These are phyloP conservation scores for Aeoliscus strigatus DNA, from an alignment of 2,797 vertebrate genomes.

Conservation along the genomic window DNA sequence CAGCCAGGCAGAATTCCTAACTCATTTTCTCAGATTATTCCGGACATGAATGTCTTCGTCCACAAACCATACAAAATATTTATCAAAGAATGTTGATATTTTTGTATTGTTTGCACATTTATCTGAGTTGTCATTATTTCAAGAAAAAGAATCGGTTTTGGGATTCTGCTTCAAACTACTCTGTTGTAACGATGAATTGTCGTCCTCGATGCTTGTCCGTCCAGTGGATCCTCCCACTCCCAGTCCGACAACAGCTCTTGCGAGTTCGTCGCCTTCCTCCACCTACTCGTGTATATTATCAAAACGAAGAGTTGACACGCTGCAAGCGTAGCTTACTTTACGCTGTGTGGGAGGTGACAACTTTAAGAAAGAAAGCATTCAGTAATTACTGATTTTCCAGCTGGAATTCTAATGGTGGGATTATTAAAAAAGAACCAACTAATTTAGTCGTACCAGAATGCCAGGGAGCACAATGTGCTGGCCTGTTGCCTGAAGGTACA, in stretches of 20 bases:
- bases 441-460: no score
- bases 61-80: no score
- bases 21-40: conserved; percentile 58
- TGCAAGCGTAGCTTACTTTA: conserved; percentile 37
- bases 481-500: no score
- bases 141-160: no score
- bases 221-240: conserved; percentile 45
- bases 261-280: conserved; percentile 45
- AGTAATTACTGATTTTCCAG: conserved; percentile 21
- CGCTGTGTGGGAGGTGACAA: conserved; percentile 57
- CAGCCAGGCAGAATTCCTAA: conserved; percentile 31
- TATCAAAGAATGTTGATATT: no score
- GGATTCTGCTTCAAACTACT: conserved; percentile 3
- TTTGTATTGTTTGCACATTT: no score
- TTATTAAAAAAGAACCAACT: background rate
- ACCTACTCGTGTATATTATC: conserved; percentile 43
- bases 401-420: conserved; percentile 8
- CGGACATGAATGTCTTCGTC: conserved; percentile 69
- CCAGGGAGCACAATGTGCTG: no score
- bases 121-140: no score
- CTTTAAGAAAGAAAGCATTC: conserved; percentile 27
- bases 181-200: conserved; percentile 19
- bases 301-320: conserved; percentile 19
- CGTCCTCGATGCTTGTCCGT: conserved; percentile 24
- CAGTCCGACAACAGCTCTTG: conserved; percentile 35